These are phyloP conservation scores for Rutilus rutilus DNA, from an alignment of 2,113 vertebrate genomes.

Conservation along the genomic window DNA sequence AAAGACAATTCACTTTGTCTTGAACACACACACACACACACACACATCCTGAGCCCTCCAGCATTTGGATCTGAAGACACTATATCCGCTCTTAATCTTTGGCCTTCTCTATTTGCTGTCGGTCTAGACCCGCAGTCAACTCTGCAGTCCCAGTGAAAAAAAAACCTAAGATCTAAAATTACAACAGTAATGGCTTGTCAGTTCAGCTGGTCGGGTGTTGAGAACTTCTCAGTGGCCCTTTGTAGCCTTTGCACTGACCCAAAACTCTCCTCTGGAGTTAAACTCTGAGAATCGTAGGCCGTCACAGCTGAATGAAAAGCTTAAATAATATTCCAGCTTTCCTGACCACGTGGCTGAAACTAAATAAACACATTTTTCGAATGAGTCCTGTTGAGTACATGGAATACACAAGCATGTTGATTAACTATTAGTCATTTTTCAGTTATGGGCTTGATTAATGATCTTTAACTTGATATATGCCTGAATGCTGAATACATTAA, in stretches of 20 bases:
- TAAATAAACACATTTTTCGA: conserved; percentile 6
- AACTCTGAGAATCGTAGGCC: neutral
- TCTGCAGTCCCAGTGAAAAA: neutral
- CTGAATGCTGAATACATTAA: conserved; percentile 27
- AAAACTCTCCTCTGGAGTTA: neutral
- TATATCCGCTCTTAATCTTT: conserved; percentile 24
- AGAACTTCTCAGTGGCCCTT: conserved; percentile 47
- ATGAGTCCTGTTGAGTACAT: conserved; percentile 13
- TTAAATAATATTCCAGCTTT: conserved; percentile 20
- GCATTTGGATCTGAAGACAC: neutral
- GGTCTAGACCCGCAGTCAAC: conserved; percentile 67
- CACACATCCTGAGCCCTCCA: neutral
- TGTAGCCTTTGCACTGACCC: conserved; percentile 29
- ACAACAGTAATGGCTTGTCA: conserved; percentile 58
- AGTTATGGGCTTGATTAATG: conserved; percentile 1
- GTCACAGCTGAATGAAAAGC: neutral
- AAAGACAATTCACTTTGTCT: neutral
- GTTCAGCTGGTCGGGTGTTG: conserved; percentile 57
- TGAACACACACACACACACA: conserved; percentile 20
- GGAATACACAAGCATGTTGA: neutral
- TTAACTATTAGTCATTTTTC: conserved; percentile 21
- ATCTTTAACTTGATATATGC: neutral
- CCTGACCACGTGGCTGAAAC: neutral
- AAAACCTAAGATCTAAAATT: conserved; percentile 60
- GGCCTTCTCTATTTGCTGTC: conserved; percentile 67